These are phyloP conservation scores for Temnothorax ravouxi DNA, from an alignment of 2,888 invertebrate genomes.

Conservation along the genomic window DNA sequence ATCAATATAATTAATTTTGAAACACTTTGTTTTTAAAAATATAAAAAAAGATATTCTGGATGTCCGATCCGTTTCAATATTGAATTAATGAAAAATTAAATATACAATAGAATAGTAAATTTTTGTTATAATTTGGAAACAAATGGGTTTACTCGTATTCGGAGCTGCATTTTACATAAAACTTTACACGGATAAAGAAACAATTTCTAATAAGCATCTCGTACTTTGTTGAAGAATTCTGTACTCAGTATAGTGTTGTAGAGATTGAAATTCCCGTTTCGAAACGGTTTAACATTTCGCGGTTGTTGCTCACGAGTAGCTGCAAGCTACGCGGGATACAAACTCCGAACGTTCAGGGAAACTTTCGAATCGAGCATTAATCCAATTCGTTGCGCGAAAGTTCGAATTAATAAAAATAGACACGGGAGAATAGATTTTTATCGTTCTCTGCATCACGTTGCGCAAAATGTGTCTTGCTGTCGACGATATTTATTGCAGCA, in stretches of 20 bases:
- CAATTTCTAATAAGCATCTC: constrained; percentile 50
- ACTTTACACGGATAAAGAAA: constrained; percentile 36
- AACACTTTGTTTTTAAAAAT: background rate
- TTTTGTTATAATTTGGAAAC: background rate
- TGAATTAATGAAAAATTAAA: background rate
- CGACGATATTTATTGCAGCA: background rate
- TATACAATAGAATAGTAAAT: background rate
- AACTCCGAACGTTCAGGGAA: constrained; percentile 30
- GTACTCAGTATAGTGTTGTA: background rate
- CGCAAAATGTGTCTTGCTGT: background rate
- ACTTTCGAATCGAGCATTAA: constrained; percentile 51
- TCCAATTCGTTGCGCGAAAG: constrained; percentile 50
- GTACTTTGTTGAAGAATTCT: constrained; percentile 42
- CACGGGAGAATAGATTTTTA: constrained; percentile 12
- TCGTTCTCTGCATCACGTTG: background rate
- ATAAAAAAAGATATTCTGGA: background rate
- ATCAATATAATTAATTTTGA: constrained; percentile 4
- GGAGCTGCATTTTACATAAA: constrained; percentile 15
- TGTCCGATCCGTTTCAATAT: background rate
- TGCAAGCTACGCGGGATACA: constrained; percentile 46
- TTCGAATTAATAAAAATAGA: constrained; percentile 44
- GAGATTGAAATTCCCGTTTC: constrained; percentile 54
- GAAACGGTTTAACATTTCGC: constrained; percentile 54
- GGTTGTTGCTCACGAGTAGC: constrained; percentile 56
- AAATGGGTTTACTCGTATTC: background rate